Conservation (phyloP, 2,113 vertebrate genomes). For the cat (Felis catus) region DNA sequence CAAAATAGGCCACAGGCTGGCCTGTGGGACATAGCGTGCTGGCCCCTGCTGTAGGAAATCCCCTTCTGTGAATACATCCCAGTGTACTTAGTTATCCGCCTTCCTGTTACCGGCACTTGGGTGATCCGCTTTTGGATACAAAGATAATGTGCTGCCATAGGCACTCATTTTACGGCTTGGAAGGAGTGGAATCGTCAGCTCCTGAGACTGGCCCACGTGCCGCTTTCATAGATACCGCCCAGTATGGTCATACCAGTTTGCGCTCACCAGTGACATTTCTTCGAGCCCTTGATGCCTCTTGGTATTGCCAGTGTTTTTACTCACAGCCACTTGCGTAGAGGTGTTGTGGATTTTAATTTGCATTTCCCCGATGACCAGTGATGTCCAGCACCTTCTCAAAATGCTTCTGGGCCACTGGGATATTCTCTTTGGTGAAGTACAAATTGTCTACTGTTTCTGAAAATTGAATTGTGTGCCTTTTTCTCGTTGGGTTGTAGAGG, state of each 20-base stretch:
- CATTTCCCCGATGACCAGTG: background rate
- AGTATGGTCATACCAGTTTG: background rate
- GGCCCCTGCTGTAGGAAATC: background rate
- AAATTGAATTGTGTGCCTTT: background rate
- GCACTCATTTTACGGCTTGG: background rate
- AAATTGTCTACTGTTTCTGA: background rate
- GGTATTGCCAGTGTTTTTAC: background rate
- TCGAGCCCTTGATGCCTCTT: background rate
- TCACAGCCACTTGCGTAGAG: background rate
- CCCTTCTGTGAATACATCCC: background rate
- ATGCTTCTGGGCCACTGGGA: background rate
- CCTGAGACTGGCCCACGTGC: fast-evolving
- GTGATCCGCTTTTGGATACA: background rate
- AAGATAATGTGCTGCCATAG: background rate
- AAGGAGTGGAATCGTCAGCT: background rate
- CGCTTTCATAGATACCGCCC: background rate
- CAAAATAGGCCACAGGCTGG: background rate
- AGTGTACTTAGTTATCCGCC: background rate
- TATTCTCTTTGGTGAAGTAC: background rate
- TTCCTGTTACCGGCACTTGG: background rate
- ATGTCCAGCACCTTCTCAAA: background rate
- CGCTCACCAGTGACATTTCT: background rate
- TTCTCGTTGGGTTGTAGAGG: background rate
- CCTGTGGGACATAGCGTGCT: background rate
- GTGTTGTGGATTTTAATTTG: background rate